These are phyloP conservation scores for Speoplatyrhinus poulsoni DNA, from an alignment of 2,113 vertebrate species.

Conservation along the genomic window DNA sequence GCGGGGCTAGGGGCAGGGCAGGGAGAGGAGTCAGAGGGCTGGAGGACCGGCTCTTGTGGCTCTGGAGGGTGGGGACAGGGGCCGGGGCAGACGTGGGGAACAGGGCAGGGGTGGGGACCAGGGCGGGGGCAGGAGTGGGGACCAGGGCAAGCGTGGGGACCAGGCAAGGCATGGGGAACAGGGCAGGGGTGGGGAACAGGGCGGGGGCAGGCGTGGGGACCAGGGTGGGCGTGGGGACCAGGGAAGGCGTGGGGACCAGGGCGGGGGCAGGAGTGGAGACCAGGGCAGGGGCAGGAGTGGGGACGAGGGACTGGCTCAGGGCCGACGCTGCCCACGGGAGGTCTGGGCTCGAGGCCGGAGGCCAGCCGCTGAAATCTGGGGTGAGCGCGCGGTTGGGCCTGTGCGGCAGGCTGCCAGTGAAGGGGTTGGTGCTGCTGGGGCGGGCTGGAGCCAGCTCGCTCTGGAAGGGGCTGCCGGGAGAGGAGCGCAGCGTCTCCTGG, in stretches of 20 bases:
- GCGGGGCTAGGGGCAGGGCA: slow-evolving; percentile 40
- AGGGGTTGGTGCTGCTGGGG: slow-evolving; percentile 82
- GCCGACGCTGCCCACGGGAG: slow-evolving; percentile 54
- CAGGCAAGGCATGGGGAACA: not conserved
- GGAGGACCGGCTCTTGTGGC: slow-evolving; percentile 38
- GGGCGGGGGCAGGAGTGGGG: slow-evolving; percentile 19
- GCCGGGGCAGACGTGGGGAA: not conserved
- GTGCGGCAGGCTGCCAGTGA: slow-evolving; percentile 67
- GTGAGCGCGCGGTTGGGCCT: slow-evolving; percentile 59
- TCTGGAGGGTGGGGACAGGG: slow-evolving; percentile 31
- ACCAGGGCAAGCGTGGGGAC: too few species aligned
- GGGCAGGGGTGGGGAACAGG: slow-evolving; percentile 31
- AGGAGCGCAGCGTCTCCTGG: slow-evolving; percentile 76
- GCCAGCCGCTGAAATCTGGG: slow-evolving; percentile 60
- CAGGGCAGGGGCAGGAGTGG: slow-evolving; percentile 36
- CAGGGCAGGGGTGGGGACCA: slow-evolving; percentile 34
- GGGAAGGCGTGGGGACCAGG: slow-evolving; percentile 40
- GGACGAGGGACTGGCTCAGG: slow-evolving; percentile 54
- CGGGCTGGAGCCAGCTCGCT: slow-evolving; percentile 62
- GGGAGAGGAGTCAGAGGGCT: slow-evolving; percentile 17
- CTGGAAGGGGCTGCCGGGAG: slow-evolving; percentile 74
- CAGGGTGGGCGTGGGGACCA: slow-evolving; percentile 42
- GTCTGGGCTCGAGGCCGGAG: slow-evolving; percentile 38
- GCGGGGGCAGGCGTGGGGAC: slow-evolving; percentile 37
- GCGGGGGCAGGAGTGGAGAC: slow-evolving; percentile 18